Percentiles rank a stretch among this genome's conserved stretches.
Evolutionary conservation across 1,140 invertebrate genomes (phyloP).

Genomic region (Trinorchestia longiramus): DNA sequence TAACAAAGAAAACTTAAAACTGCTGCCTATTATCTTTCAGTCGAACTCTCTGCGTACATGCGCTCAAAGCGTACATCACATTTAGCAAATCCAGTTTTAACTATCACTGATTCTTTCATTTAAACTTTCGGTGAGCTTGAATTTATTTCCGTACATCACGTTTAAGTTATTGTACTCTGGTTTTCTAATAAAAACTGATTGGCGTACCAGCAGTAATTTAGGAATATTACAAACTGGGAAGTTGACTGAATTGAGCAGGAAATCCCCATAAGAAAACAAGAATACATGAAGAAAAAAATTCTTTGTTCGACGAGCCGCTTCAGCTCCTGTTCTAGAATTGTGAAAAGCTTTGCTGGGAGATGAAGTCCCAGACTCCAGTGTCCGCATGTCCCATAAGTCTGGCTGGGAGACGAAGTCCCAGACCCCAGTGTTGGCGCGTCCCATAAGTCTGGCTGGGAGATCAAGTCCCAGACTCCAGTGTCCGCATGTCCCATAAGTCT

Average conservation of each 20-base stretch:
- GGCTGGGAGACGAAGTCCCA: not conserved
- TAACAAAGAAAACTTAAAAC: not conserved
- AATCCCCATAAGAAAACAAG: not conserved
- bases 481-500: constrained; percentile 21
- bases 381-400: constrained; percentile 21
- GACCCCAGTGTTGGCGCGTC: not conserved
- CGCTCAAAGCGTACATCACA: too few species aligned
- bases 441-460: not conserved
- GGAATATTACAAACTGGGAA: not conserved
- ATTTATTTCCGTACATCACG: not conserved
- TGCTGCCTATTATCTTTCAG: not conserved
- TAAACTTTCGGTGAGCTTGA: too few species aligned
- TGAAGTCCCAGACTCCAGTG: not conserved
- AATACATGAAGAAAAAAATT: not conserved
- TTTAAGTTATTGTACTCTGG: not conserved
- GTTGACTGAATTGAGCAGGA: not conserved
- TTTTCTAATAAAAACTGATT: not conserved
- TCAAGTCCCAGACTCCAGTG: not conserved
- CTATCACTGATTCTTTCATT: too few species aligned
- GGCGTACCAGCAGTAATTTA: not conserved
- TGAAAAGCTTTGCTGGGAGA: not conserved
- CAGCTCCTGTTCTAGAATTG: not conserved
- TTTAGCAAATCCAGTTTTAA: too few species aligned
- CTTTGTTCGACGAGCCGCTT: not conserved
- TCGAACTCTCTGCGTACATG: not conserved